phyloP scores from a whole-genome alignment of 2,113 vertebrate genomes.

The Thermophis baileyi region DNA sequence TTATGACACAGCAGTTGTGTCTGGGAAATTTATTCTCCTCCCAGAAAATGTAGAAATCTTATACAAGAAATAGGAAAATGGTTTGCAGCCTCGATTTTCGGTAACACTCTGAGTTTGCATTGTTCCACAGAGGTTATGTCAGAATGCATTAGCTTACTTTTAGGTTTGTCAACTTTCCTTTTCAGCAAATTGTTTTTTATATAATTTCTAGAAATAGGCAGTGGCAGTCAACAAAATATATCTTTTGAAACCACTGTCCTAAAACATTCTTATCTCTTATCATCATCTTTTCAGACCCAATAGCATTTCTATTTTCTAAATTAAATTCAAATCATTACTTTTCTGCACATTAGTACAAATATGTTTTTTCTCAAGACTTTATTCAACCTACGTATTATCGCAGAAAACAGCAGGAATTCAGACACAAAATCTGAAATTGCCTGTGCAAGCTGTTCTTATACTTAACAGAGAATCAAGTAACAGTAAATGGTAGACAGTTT shows the following conservation, averaged over 20 bases:
- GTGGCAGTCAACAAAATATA: neutral
- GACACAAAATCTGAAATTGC: neutral
- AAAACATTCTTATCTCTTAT: neutral
- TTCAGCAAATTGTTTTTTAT: constrained; percentile 6
- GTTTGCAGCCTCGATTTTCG: neutral
- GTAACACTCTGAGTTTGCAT: neutral
- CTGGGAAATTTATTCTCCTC: constrained; percentile 26
- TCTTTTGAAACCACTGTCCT: neutral
- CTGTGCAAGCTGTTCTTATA: neutral
- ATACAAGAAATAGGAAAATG: neutral
- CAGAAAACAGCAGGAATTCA: neutral
- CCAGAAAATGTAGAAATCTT: constrained; percentile 1
- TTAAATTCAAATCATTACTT: neutral
- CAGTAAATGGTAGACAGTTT: neutral
- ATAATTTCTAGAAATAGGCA: neutral
- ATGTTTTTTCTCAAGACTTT: constrained; percentile 15
- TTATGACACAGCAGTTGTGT: constrained; percentile 11
- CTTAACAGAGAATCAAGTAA: neutral
- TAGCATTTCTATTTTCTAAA: neutral
- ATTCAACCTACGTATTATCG: constrained; percentile 47
- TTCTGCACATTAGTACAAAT: neutral
- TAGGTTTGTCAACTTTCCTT: constrained; percentile 17
- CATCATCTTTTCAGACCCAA: neutral
- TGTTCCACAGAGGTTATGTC: neutral
- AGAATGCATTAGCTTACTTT: constrained; percentile 20